A percentile compares a stretch with the other conserved stretches of the same genome.
These are phyloP conservation scores for Schlechtendalia chinensis DNA, from an alignment of 1,140 invertebrate genomes.

Conservation along the genomic window DNA sequence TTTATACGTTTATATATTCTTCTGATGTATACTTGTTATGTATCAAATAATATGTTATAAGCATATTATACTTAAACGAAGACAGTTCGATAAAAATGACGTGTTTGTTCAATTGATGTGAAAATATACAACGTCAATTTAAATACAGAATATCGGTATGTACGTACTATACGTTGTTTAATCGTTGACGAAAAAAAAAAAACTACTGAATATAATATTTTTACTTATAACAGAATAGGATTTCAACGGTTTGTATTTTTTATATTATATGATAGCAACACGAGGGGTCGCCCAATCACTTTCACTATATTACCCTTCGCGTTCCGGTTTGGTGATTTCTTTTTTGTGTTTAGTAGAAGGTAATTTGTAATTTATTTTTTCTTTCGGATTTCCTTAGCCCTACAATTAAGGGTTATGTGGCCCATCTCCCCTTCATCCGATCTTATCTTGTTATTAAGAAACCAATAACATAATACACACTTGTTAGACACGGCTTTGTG, in stretches of 20 bases:
- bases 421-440: not conserved
- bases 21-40: too few species aligned
- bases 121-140: too few species aligned
- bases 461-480: slow-evolving; percentile 17
- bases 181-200: too few species aligned
- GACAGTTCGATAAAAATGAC: too few species aligned
- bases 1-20: too few species aligned
- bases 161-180: too few species aligned
- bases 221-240: not conserved
- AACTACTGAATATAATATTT: not conserved
- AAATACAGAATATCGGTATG: too few species aligned
- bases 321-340: slow-evolving; percentile 12
- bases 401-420: slow-evolving; percentile 23
- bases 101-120: too few species aligned
- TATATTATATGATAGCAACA: not conserved
- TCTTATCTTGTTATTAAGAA: slow-evolving; percentile 24
- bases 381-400: not conserved
- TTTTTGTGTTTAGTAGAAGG: slow-evolving; percentile 7
- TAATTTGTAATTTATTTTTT: slow-evolving; percentile 17
- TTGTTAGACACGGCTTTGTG: slow-evolving; percentile 6
- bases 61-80: too few species aligned
- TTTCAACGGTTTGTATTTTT: not conserved
- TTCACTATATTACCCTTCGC: not conserved
- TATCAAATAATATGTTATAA: too few species aligned
- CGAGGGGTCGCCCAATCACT: not conserved